Evolutionary conservation across 2,888 invertebrate species (phyloP), one percentile per base, ranked within the genome.

Genomic region (Prostheceraeus crozeri): DNA sequence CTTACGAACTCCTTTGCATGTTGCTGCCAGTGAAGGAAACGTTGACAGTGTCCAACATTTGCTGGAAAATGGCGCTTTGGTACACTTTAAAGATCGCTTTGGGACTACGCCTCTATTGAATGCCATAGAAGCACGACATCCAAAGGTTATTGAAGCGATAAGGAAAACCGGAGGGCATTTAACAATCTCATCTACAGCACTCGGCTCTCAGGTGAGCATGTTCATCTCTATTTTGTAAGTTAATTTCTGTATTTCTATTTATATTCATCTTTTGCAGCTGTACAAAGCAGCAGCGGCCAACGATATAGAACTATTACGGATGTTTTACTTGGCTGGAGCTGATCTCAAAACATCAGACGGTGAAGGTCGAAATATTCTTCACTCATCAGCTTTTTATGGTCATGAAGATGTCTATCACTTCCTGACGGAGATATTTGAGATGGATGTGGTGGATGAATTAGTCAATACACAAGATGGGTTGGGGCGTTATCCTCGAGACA

Each of bases 11-110:
- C 83, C 87, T 0, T 78, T 90, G 0, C 89, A 90, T 69, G 81
- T 87, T 59, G 88, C 89, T 0, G 84, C 85, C 31, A 78, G 83
- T 52, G 81, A 83, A 65, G 87, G 87, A 0, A 82, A 85, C 61
- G 65, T 80, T 0, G 71, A 80, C 0, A 80, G 86, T 1, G 85
- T 88, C 0, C 82, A 84, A 64, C 84, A 83, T 72, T 78, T 90
- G 28, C 78, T 91, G 25, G 80, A 81, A 56, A 82, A 84, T 68
- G 90, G 90, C 0, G 87, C 87, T 0, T 85, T 84, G 54, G 86
- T 90, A 1, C 89, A 90, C 70, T 78, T 82, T 35, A 83, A 84
- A 64, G 87, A 87, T 60, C 66, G 71, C 40, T 70, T 70, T 57
- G 72, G 73, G 3, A 70, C 72, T 61, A 75, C 75, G 2, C 72